phyloP scores from a whole-genome alignment of 2,113 vertebrate species.

The rat (Rattus norvegicus) region DNA sequence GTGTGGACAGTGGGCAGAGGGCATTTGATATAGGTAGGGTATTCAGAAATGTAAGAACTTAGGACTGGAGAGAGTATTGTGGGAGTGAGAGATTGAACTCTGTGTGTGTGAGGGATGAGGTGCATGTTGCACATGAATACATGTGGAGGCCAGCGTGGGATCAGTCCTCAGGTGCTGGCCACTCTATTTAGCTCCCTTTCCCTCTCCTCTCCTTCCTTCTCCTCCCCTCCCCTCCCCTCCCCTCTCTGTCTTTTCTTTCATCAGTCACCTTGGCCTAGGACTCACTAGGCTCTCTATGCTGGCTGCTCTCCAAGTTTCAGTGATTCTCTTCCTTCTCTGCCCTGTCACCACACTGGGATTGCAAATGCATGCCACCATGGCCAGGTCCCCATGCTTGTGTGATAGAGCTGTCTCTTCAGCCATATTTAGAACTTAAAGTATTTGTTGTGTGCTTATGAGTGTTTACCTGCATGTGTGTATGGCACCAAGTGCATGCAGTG shows the following conservation, averaged over 20 bases:
- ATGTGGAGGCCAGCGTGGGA: neutral
- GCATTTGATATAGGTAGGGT: neutral
- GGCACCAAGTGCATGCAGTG: neutral
- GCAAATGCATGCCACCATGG: neutral
- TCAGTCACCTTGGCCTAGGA: neutral
- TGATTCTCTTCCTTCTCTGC: neutral
- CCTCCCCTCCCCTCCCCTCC: too few species aligned
- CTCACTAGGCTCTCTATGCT: neutral
- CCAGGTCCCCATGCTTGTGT: neutral
- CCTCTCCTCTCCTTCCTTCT: neutral
- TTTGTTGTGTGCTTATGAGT: neutral
- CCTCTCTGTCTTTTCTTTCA: too few species aligned
- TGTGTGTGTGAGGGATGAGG: neutral
- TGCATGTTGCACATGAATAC: neutral
- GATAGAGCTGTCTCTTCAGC: neutral
- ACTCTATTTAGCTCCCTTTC: too few species aligned
- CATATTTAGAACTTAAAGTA: neutral
- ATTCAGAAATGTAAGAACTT: slow-evolving; percentile 25
- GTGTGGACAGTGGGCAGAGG: neutral
- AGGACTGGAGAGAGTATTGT: neutral
- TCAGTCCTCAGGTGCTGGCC: neutral
- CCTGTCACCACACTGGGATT: neutral
- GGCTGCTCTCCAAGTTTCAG: neutral
- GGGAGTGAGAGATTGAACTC: neutral
- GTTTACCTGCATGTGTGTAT: neutral